These are phyloP conservation scores for Myotis daubentonii DNA, from an alignment of 2,797 vertebrate genomes.

Conservation along the genomic window DNA sequence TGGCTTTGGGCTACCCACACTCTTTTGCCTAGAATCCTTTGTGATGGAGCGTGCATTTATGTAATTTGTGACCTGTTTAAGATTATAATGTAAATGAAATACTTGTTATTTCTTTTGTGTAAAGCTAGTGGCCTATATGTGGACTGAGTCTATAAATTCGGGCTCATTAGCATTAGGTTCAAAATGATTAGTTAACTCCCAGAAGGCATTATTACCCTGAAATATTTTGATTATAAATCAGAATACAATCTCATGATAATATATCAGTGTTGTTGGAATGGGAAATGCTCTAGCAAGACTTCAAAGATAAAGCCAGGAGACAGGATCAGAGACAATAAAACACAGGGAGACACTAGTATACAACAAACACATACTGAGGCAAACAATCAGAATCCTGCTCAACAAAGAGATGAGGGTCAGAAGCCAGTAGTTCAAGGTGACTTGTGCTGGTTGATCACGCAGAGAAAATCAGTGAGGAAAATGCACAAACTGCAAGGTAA, in stretches of 20 bases:
- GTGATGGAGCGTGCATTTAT: neutral
- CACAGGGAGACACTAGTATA: neutral
- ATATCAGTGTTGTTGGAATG: neutral
- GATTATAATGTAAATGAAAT: neutral
- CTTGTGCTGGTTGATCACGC: neutral
- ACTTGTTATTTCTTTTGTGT: neutral
- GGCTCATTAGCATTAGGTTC: neutral
- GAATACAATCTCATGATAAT: conserved; percentile 14
- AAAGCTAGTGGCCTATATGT: neutral
- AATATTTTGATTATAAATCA: conserved; percentile 36
- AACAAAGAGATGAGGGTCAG: neutral
- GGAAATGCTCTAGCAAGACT: neutral
- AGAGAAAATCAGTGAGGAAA: neutral
- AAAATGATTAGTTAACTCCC: conserved; percentile 44
- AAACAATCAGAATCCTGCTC: neutral
- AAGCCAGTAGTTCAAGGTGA: neutral
- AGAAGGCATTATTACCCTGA: conserved; percentile 32
- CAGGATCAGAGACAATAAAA: neutral
- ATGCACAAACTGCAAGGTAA: neutral
- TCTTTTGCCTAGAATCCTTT: neutral
- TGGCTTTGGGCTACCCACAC: neutral
- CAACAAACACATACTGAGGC: neutral
- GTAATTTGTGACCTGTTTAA: neutral
- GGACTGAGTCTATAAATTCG: conserved; percentile 11
- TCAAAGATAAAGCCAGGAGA: neutral